phyloP scores from a whole-genome alignment of 2,888 invertebrate genomes.

The Anagyrus pseudococci region DNA sequence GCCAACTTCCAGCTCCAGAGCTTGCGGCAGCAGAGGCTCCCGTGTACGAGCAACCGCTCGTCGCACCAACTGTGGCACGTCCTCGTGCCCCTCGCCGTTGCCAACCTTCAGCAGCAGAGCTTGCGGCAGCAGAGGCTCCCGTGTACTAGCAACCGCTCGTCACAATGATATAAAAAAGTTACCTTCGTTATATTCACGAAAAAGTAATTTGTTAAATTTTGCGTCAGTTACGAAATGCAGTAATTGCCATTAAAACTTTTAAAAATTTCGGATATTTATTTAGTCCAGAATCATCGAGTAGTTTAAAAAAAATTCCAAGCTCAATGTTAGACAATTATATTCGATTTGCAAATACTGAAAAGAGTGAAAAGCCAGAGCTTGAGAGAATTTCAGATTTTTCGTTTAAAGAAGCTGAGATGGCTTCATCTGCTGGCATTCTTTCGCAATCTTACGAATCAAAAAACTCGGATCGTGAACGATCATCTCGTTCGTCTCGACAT shows the following conservation, averaged over 20 bases:
- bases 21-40: no score
- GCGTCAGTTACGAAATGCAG: not conserved
- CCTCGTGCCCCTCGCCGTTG: no score
- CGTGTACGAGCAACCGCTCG: no score
- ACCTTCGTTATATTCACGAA: not conserved
- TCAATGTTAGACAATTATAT: not conserved
- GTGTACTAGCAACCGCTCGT: no score
- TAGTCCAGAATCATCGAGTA: not conserved
- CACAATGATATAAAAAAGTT: not conserved
- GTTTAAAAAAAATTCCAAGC: not conserved
- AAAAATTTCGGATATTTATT: not conserved
- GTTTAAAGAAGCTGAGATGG: not conserved
- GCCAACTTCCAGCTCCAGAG: no score
- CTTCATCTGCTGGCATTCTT: not conserved
- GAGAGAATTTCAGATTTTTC: conserved; percentile 5
- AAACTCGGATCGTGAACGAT: no score
- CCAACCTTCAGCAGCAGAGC: no score
- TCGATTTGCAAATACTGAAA: no score
- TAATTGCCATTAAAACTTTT: not conserved
- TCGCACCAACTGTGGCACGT: no score
- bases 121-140: no score
- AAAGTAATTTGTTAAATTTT: not conserved
- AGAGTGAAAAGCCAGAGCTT: not conserved
- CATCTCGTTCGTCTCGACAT: no score
- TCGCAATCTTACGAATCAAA: not conserved